Evolutionary conservation across 2,797 vertebrate species (phyloP), one percentile per base, ranked within the genome.

Genomic region (Myotis findleyi): DNA sequence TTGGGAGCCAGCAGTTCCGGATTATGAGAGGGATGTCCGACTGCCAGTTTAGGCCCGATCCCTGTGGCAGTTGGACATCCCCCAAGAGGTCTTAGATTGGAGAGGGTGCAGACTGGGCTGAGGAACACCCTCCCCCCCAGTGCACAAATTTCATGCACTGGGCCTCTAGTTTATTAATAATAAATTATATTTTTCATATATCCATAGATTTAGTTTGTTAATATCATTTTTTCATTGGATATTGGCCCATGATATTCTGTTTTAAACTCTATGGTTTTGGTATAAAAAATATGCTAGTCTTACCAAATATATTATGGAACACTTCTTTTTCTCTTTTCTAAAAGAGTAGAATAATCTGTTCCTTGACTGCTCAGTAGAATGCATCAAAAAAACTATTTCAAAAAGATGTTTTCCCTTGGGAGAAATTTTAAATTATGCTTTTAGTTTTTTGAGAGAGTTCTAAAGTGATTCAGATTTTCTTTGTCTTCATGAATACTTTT

Each of bases 211-310:
- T 89, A 69, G 6, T 81, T 90, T 87, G 69, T 66, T 86, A 87
- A 68, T 59, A 62, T 16, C 30, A 30, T 33, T 89, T 80, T 80
- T 87, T 93, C 33, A 57, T 38, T 16, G 77, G n/a, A 94, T 36
- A 80, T 62, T 94, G 75, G 30, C 51, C 27, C 18, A 75, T 72
- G 33, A 68, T 53, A 94, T 79, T 93, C 55, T 95, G 47, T 96
- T 91, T 96, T 49, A 95, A 38, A 36, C 13, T 76, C 47, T 30
- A 18, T 92, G 21, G 17, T 76, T 92, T 94, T 85, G 17, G 7
- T 87, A 47, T 53, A 84, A 87, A 71, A 20, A 17, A 90, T 72
- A 76, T 53, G 17, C 2, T 82, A 64, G 25, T 55, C 25, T 93
- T 44, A 93, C 30, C 47, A 84, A 91, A 82, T 72, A 84, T 38